Percentiles rank a stretch among this genome's conserved stretches.
These are phyloP conservation scores for Aphelocoma coerulescens DNA, from an alignment of 2,113 vertebrate genomes.

Conservation along the genomic window DNA sequence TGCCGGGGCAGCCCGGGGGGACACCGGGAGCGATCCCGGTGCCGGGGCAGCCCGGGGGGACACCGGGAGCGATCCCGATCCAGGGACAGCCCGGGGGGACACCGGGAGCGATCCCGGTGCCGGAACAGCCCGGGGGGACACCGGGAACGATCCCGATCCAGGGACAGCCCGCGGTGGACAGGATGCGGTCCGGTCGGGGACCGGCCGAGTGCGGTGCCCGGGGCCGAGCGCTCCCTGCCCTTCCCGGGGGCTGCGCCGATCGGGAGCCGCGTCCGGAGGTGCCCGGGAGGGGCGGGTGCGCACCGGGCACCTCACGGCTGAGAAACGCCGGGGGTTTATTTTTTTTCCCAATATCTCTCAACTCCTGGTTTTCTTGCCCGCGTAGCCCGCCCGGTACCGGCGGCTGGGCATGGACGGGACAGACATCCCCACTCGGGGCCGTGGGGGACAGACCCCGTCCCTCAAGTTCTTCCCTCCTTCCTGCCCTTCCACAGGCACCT, in stretches of 20 bases:
- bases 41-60: background rate
- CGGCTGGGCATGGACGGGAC: background rate
- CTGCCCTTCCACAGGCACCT: accelerated
- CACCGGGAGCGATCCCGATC: background rate
- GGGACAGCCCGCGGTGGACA: background rate
- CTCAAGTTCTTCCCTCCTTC: too few species aligned
- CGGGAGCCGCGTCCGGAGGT: background rate
- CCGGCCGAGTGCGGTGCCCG: background rate
- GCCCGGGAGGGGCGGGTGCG: background rate
- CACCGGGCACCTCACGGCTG: background rate
- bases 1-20: background rate
- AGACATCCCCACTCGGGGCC: too few species aligned
- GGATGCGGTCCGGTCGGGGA: background rate
- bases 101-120: accelerated
- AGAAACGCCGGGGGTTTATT: accelerated
- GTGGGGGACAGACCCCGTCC: background rate
- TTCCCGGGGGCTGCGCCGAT: background rate
- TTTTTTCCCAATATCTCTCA: accelerated
- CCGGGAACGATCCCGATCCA: background rate
- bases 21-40: background rate
- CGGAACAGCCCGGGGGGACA: background rate
- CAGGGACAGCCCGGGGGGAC: background rate
- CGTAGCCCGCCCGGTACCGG: background rate
- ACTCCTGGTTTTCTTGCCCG: background rate
- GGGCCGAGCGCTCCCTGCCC: background rate